Percentiles rank a stretch among this genome's conserved stretches.
Evolutionary conservation across 2,888 invertebrate genomes (phyloP).

Genomic region (Seladonia tumulorum): DNA sequence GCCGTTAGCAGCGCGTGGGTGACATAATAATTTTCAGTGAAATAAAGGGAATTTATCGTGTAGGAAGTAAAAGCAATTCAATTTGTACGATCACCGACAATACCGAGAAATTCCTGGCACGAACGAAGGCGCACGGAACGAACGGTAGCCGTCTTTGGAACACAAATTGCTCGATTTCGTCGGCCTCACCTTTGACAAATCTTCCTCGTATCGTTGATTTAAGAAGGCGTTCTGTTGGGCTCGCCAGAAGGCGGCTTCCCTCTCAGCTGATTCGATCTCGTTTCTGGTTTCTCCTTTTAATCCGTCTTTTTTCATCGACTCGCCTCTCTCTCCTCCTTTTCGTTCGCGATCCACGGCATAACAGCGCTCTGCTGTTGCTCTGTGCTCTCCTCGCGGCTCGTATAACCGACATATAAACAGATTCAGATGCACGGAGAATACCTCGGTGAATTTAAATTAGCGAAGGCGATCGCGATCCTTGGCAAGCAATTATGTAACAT

Average conservation of each 20-base stretch:
- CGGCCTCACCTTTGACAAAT: slow-evolving; percentile 65
- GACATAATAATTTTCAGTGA: not conserved
- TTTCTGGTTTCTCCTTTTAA: slow-evolving; percentile 58
- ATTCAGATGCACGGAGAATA: slow-evolving; percentile 38
- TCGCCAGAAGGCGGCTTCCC: slow-evolving; percentile 51
- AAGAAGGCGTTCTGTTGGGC: slow-evolving; percentile 57
- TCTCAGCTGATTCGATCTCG: slow-evolving; percentile 71
- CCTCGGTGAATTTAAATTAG: slow-evolving; percentile 55
- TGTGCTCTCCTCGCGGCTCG: slow-evolving; percentile 35
- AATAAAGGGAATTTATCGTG: not conserved
- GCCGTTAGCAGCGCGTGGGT: not conserved
- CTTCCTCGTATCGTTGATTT: slow-evolving; percentile 64
- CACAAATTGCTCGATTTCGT: slow-evolving; percentile 60
- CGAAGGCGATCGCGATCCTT: slow-evolving; percentile 28
- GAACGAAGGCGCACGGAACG: not conserved
- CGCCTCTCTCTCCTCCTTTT: slow-evolving; percentile 22
- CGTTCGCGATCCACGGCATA: slow-evolving; percentile 31
- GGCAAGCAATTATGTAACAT: slow-evolving; percentile 41
- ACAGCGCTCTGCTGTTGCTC: slow-evolving; percentile 33
- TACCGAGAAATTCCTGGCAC: slow-evolving; percentile 15
- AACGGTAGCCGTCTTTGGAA: slow-evolving; percentile 37
- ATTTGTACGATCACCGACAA: slow-evolving; percentile 19
- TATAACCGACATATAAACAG: slow-evolving; percentile 63
- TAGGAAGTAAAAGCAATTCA: slow-evolving; percentile 16
- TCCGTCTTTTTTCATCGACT: slow-evolving; percentile 40